Conservation (phyloP, 2,888 invertebrate species). For the Zygogramma bicolorata region DNA sequence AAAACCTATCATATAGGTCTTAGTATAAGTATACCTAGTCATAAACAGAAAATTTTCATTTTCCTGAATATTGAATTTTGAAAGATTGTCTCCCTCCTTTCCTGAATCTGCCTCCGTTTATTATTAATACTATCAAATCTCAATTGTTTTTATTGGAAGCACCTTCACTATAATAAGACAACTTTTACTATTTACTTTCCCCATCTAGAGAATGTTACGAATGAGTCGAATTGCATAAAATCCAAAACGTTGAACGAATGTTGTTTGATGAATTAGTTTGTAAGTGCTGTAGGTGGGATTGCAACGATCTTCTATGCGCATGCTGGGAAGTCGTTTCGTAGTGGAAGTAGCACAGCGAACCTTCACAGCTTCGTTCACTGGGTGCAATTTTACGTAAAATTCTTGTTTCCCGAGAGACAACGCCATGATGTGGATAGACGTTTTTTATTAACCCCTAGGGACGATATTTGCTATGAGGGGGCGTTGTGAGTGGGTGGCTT, state of each 20-base stretch:
- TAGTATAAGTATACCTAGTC: too few species aligned
- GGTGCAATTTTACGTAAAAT: constrained; percentile 38
- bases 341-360: constrained; percentile 46
- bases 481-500: too few species aligned
- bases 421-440: too few species aligned
- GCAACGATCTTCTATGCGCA: constrained; percentile 52
- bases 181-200: background rate
- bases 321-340: constrained; percentile 60
- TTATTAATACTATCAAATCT: too few species aligned
- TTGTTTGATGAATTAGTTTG: constrained; percentile 52
- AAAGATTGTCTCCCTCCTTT: too few species aligned
- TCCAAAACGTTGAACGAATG: constrained; percentile 14
- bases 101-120: too few species aligned
- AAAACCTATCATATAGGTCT: too few species aligned
- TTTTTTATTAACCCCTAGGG: too few species aligned
- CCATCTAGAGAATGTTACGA: background rate
- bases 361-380: constrained; percentile 25
- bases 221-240: constrained; percentile 1
- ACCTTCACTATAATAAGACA: background rate
- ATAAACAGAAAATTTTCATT: too few species aligned
- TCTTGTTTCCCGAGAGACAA: background rate
- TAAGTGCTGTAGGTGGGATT: constrained; percentile 39
- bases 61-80: too few species aligned
- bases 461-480: too few species aligned
- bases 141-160: background rate